These are phyloP conservation scores for Cichlasoma orientale DNA, from an alignment of 2,797 vertebrate species.

Conservation along the genomic window DNA sequence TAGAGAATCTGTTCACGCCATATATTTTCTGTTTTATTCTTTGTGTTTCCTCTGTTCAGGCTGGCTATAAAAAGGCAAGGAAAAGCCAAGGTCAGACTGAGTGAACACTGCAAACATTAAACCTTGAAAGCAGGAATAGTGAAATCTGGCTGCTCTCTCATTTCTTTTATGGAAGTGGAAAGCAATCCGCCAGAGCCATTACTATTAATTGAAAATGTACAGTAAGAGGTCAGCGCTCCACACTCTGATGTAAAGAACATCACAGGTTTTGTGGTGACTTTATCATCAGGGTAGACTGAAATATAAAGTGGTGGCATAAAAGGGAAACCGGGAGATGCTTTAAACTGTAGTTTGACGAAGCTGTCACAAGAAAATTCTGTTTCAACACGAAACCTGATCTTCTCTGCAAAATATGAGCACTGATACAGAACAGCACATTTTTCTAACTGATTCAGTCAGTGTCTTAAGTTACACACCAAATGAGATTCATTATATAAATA, in stretches of 20 bases:
- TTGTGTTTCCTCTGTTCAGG: slow-evolving; percentile 25
- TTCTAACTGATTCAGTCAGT: slow-evolving; percentile 11
- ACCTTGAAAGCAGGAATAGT: slow-evolving; percentile 47
- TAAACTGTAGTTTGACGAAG: slow-evolving; percentile 11
- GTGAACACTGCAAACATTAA: slow-evolving; percentile 50
- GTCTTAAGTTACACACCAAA: slow-evolving; percentile 9
- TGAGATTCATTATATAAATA: slow-evolving; percentile 33
- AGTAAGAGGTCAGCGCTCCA: slow-evolving; percentile 34
- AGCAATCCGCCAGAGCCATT: slow-evolving; percentile 45
- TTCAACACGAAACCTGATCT: not conserved
- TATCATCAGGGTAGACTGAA: slow-evolving; percentile 25
- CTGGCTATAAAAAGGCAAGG: slow-evolving; percentile 26
- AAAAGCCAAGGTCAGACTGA: slow-evolving; percentile 53
- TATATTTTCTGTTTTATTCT: slow-evolving; percentile 30
- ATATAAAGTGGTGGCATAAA: slow-evolving; percentile 35
- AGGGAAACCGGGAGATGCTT: not conserved
- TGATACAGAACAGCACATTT: slow-evolving; percentile 6
- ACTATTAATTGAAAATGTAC: slow-evolving; percentile 54
- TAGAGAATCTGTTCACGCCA: slow-evolving; percentile 18
- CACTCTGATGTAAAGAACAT: slow-evolving; percentile 32
- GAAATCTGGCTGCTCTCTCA: slow-evolving; percentile 44
- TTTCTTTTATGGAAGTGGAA: slow-evolving; percentile 57
- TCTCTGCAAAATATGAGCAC: not conserved
- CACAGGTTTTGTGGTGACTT: slow-evolving; percentile 28
- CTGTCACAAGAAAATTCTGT: not conserved